phyloP scores from a whole-genome alignment of 2,888 invertebrate species.

The Phyllotreta cruciferae region DNA sequence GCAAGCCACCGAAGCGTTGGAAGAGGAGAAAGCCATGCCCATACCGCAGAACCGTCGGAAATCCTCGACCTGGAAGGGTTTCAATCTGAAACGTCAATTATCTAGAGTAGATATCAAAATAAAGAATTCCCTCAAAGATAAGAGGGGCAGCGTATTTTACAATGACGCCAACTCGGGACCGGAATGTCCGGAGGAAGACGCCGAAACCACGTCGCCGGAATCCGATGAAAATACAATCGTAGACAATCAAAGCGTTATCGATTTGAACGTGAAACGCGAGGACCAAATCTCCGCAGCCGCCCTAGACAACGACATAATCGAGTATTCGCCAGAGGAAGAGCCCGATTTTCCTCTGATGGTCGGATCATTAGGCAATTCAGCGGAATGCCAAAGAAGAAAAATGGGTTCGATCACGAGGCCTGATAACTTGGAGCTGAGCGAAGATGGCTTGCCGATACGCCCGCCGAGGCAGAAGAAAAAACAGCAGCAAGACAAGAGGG shows the following conservation, averaged over 20 bases:
- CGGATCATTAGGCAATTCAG: conserved; percentile 51
- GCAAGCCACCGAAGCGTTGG: conserved; percentile 61
- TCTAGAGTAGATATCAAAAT: conserved; percentile 80
- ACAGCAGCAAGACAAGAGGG: conserved; percentile 59
- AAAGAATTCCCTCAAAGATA: conserved; percentile 66
- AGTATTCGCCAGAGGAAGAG: conserved; percentile 51
- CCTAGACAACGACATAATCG: conserved; percentile 57
- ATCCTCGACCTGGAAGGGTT: conserved; percentile 73
- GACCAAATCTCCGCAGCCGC: conserved; percentile 44
- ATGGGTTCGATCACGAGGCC: conserved; percentile 62
- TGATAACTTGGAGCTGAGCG: conserved; percentile 69
- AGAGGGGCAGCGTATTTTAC: conserved; percentile 58
- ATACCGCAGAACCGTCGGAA: conserved; percentile 61
- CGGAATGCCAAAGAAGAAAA: conserved; percentile 43
- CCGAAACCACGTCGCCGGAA: conserved; percentile 53
- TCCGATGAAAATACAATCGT: conserved; percentile 56
- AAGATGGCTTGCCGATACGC: conserved; percentile 64
- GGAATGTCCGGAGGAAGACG: conserved; percentile 48
- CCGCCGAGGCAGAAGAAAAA: conserved; percentile 64
- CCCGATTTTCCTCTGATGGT: conserved; percentile 47
- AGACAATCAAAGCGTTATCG: conserved; percentile 47
- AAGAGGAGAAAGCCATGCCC: conserved; percentile 54
- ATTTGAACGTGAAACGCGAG: conserved; percentile 38
- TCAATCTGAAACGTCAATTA: conserved; percentile 82
- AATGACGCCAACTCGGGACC: conserved; percentile 50